Evolutionary conservation across 1,140 invertebrate species (phyloP).

Genomic region (Druon quercuslanigerum): DNA sequence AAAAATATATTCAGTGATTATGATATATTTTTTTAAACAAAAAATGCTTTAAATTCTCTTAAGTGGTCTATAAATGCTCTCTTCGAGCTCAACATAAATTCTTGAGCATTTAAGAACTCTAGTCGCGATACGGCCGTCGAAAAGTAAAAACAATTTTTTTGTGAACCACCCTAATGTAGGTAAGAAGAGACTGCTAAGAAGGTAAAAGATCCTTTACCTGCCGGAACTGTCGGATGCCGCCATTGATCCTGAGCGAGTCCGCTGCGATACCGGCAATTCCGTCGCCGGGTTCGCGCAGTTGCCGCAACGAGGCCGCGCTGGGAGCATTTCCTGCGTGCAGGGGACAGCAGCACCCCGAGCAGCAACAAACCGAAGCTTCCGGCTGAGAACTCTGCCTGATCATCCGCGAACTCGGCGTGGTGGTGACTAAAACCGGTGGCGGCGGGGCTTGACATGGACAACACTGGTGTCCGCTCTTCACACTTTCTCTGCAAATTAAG

Average conservation of each 20-base stretch:
- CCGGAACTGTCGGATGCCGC: conserved; percentile 96
- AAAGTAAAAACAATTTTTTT: too few species aligned
- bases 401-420: conserved; percentile 82
- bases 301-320: conserved; percentile 84
- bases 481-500: conserved; percentile 65
- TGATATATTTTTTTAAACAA: too few species aligned
- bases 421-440: conserved; percentile 82
- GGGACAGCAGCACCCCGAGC: conserved; percentile 78
- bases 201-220: conserved; percentile 82
- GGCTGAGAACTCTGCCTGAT: conserved; percentile 94
- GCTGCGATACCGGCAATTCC: conserved; percentile 97
- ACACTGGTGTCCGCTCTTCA: conserved; percentile 74
- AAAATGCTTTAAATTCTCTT: too few species aligned
- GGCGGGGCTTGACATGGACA: conserved; percentile 79
- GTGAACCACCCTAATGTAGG: not conserved
- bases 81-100: too few species aligned
- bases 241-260: conserved; percentile 97
- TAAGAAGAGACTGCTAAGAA: conserved; percentile 15
- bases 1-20: too few species aligned
- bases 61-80: too few species aligned
- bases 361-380: conserved; percentile 83
- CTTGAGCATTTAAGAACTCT: too few species aligned
- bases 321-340: conserved; percentile 71
- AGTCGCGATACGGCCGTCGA: too few species aligned
- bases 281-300: conserved; percentile 87